Evolutionary conservation across 2,797 vertebrate species (phyloP), one percentile per base, ranked within the genome.

Genomic region (Dendrocincla fuliginosa): DNA sequence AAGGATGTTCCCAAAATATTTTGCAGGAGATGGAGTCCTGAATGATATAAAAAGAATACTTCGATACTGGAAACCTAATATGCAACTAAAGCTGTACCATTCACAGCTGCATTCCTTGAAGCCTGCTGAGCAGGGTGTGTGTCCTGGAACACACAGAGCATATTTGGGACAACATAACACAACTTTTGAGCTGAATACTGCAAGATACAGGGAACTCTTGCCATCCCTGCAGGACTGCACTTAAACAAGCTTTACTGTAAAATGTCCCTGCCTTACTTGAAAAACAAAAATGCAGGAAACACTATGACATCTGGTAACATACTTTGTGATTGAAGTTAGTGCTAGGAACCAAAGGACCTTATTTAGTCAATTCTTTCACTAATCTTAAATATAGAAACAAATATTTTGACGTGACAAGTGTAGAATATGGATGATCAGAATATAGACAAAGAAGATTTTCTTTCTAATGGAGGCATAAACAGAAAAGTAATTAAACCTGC

Each of bases 1-100:
- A 93, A 88, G 77, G 92, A 84, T 96, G 88, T 94, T 96, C 79
- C 65, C 78, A n/a, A 96, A 95, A 93, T 96, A 91, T 93, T 93
- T 91, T 86, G 33, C 41, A 75, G 89, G 84, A 91, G 64, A 65
- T 92, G 87, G 46, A 87, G 69, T 69, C 92, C 79, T 87, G 50
- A 75, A 64, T 50, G 55, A 71, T 87, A 84, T 76, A 86, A 93
- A 95, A 96, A 95, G 65, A 67, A 76, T 82, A 49, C 41, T 96
- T 90, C 63, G 69, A 39, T 90, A 63, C 55, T 50, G 59, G 95
- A 94, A 96, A 95, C 50, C 47, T 73, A 86, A 94, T 92, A 78
- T 3, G 20, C 50, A 81, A 8, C 65, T 73, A 44, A 86, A 81
- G 76, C 79, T 89, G 70, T 56, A 39, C 55, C 33, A 49, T 88